Conservation (phyloP, 2,888 invertebrate species). For the Meloe dianella region DNA sequence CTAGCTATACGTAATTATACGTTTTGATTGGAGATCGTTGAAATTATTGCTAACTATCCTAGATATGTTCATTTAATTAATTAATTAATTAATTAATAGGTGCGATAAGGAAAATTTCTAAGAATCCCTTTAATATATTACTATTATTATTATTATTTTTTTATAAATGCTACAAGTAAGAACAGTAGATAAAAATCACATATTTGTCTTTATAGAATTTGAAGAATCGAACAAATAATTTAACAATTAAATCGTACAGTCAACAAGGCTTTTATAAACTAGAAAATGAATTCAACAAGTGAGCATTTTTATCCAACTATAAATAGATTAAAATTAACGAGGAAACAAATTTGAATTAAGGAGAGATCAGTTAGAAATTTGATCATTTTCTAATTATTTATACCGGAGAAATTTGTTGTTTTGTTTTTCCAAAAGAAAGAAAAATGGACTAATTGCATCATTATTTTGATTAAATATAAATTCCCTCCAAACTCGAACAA, state of each 20-base stretch:
- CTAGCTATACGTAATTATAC: background rate
- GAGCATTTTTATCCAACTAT: slow-evolving; percentile 11
- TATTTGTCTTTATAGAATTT: slow-evolving; percentile 14
- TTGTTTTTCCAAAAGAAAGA: no score
- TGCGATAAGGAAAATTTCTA: background rate
- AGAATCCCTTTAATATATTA: background rate
- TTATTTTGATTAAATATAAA: background rate
- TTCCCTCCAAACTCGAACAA: background rate
- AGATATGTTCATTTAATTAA: background rate
- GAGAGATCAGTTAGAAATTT: background rate
- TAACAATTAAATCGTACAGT: slow-evolving; percentile 11
- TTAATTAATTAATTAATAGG: background rate
- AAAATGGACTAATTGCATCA: background rate
- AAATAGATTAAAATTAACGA: background rate
- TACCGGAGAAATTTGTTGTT: background rate
- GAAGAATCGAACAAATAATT: slow-evolving; percentile 2
- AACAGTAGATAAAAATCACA: slow-evolving; percentile 23
- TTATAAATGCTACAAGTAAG: slow-evolving; percentile 15
- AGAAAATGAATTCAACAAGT: slow-evolving; percentile 23
- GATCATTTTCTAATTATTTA: background rate
- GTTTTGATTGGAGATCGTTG: background rate
- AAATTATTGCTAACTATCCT: background rate
- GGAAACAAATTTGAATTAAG: background rate
- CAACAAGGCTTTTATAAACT: slow-evolving; percentile 25
- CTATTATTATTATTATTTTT: background rate